Conservation (phyloP, 1,140 invertebrate genomes). For the Phymastichus coffea region DNA sequence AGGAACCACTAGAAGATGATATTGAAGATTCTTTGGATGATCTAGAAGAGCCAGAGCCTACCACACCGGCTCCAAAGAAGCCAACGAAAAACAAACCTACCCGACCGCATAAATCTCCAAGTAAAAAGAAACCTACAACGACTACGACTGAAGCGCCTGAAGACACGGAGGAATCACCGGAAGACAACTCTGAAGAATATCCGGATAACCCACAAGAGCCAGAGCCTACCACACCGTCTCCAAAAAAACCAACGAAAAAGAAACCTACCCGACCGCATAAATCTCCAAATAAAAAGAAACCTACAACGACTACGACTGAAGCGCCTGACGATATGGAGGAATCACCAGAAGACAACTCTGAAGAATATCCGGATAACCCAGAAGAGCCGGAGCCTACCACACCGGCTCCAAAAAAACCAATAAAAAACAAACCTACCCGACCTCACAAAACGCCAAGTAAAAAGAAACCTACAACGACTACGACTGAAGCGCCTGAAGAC, state of each 20-base stretch:
- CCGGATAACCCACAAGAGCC: background rate
- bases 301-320: no score
- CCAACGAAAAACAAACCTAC: background rate
- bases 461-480: no score
- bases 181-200: background rate
- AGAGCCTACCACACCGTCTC: no score
- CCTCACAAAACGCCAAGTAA: no score
- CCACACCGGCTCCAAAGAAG: background rate
- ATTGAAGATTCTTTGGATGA: background rate
- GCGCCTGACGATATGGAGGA: background rate
- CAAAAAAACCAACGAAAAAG: no score
- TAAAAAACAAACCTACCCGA: background rate
- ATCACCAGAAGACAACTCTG: background rate
- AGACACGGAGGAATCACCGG: background rate
- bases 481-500: no score
- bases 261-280: no score
- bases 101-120: background rate
- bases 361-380: no score
- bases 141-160: background rate
- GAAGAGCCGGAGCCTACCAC: background rate
- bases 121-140: background rate
- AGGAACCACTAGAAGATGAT: background rate
- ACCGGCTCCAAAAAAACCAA: background rate
- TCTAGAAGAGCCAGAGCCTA: background rate
- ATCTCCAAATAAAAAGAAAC: no score